Evolutionary conservation across 2,888 invertebrate species (phyloP).

Genomic region (Sarcophaga caerulescens): DNA sequence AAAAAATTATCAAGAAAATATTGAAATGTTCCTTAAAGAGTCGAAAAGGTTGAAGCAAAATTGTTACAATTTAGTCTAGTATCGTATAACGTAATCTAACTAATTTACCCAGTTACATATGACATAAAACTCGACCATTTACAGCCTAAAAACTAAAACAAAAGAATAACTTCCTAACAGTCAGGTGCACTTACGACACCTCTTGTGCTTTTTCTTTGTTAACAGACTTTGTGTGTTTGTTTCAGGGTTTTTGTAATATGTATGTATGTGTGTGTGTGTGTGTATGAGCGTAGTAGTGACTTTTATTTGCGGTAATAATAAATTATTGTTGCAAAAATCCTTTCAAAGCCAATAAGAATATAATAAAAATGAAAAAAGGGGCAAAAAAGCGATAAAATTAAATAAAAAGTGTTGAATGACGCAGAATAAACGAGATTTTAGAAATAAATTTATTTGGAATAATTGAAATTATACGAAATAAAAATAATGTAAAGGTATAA

Average conservation of each 20-base stretch:
- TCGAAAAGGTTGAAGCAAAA: not conserved
- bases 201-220: not conserved
- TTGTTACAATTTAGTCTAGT: too few relatives aligned
- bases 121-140: too few relatives aligned
- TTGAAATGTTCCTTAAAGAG: too few relatives aligned
- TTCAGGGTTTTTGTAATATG: too few relatives aligned
- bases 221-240: not conserved
- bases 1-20: too few relatives aligned
- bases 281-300: not conserved
- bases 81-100: too few relatives aligned
- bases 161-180: too few relatives aligned
- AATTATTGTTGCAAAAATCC: constrained; percentile 35
- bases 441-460: constrained; percentile 9
- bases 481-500: too few relatives aligned
- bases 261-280: not conserved
- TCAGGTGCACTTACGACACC: not conserved
- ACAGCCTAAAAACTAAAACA: too few relatives aligned
- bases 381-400: not conserved
- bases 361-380: not conserved
- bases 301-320: constrained; percentile 28
- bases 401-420: not conserved
- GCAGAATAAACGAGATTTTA: not conserved
- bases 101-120: too few relatives aligned
- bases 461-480: constrained; percentile 1
- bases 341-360: not conserved